phyloP scores from a whole-genome alignment of 2,113 vertebrate species.

The Boulengeromyrus knoepffleri region DNA sequence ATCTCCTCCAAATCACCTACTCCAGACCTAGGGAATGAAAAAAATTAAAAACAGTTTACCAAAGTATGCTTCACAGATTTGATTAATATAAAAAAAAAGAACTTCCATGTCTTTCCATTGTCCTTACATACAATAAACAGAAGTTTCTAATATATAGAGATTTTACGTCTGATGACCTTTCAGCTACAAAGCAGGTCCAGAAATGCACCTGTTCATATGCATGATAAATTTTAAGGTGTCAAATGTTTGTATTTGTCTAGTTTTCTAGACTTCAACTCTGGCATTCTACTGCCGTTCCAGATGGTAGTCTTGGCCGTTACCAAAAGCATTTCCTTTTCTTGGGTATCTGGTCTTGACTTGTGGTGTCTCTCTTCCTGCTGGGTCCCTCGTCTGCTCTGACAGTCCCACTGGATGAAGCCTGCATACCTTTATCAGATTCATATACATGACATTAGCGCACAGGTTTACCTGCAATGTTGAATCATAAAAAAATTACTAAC shows the following conservation, averaged over 20 bases:
- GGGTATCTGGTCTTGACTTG: constrained; percentile 28
- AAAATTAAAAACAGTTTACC: background rate
- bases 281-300: background rate
- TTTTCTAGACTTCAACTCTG: background rate
- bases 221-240: background rate
- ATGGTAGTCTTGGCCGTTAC: constrained; percentile 49
- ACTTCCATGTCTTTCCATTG: background rate
- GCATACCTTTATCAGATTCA: constrained; percentile 71
- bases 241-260: background rate
- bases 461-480: background rate
- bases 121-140: background rate
- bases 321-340: constrained; percentile 69
- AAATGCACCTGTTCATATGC: background rate
- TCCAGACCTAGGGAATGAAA: constrained; percentile 59
- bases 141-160: background rate
- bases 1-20: constrained; percentile 55
- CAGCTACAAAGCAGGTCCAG: background rate
- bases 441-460: background rate
- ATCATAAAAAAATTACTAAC: background rate
- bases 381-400: constrained; percentile 49
- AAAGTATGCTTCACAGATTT: background rate
- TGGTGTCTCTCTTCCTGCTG: constrained; percentile 55
- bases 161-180: background rate
- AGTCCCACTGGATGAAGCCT: constrained; percentile 70
- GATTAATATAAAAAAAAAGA: background rate